Conservation (phyloP, 2,113 vertebrate genomes). For the Coracopsis vasa region DNA sequence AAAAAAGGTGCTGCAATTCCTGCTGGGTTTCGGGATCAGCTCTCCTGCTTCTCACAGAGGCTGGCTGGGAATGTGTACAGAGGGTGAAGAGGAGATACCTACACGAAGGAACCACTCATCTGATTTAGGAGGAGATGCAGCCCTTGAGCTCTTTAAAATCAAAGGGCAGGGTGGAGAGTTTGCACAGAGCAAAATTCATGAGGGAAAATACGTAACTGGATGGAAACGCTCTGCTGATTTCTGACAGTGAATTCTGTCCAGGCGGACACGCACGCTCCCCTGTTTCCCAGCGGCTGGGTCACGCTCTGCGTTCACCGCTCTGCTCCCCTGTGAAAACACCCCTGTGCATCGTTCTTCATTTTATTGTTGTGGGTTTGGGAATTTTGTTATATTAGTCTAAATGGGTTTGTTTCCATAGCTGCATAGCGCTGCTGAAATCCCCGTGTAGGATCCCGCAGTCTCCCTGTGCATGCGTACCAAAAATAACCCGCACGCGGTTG, state of each 20-base stretch:
- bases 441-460: not conserved
- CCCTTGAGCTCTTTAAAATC: not conserved
- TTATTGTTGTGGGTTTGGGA: not conserved
- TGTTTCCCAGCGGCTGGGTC: not conserved
- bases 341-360: not conserved
- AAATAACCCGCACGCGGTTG: not conserved
- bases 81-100: not conserved
- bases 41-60: not conserved
- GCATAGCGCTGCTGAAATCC: not conserved
- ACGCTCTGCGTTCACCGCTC: not conserved
- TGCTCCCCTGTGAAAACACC: not conserved
- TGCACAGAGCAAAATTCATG: not conserved
- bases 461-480: not conserved
- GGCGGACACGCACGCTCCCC: not conserved
- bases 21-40: not conserved
- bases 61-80: not conserved
- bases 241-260: not conserved
- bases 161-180: not conserved
- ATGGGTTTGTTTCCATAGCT: slow-evolving; percentile 55
- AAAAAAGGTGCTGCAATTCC: not conserved
- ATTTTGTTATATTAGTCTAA: slow-evolving; percentile 23
- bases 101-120: not conserved
- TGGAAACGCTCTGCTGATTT: not conserved
- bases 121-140: not conserved
- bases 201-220: not conserved